Conservation (phyloP, 2,797 vertebrate species). For the Iguana delicatissima region DNA sequence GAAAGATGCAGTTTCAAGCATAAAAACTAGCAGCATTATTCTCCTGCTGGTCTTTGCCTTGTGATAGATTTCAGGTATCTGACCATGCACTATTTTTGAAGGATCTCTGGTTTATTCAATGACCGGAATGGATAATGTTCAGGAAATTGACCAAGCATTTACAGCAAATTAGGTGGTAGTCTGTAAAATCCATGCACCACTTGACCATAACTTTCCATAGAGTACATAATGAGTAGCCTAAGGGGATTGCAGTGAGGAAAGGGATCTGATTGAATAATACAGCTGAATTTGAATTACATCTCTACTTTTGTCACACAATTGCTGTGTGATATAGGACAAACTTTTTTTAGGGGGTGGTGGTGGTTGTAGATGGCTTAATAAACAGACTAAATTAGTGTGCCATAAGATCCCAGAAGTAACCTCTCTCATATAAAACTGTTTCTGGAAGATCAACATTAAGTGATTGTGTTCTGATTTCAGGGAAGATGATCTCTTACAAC, state of each 20-base stretch:
- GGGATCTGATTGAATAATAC: not conserved
- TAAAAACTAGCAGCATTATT: not conserved
- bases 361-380: not conserved
- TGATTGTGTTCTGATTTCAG: not conserved
- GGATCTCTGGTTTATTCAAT: conserved; percentile 3
- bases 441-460: not conserved
- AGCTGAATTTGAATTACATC: conserved; percentile 1
- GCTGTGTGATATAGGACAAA: not conserved
- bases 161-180: conserved; percentile 1
- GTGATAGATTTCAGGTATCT: not conserved
- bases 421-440: not conserved
- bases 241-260: not conserved
- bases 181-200: conserved; percentile 1
- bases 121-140: not conserved
- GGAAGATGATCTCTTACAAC: not conserved
- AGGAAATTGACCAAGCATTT: conserved; percentile 7
- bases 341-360: not conserved
- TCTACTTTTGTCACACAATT: not conserved
- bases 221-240: not conserved
- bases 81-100: not conserved
- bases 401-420: no score
- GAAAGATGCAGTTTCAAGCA: not conserved
- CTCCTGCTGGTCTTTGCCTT: not conserved
- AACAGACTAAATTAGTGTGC: no score
- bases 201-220: conserved; percentile 9